Conservation (phyloP, 2,888 invertebrate species). For the Stenotaenia linearis region DNA sequence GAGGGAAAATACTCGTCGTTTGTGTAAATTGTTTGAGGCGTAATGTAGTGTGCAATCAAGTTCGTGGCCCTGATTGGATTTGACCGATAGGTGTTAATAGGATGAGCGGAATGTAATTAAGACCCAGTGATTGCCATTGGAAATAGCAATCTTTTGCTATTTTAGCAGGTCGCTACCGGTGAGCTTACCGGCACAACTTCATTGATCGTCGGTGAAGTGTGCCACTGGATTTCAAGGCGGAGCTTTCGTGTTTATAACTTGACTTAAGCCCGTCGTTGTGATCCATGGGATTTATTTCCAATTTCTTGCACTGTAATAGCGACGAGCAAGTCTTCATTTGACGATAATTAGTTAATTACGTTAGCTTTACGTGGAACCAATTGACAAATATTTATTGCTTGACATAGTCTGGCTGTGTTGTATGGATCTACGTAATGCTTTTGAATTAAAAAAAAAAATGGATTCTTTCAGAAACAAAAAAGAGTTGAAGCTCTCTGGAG, state of each 20-base stretch:
- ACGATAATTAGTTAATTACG: neutral
- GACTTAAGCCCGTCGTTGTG: neutral
- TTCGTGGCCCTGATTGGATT: neutral
- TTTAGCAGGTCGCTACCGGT: neutral
- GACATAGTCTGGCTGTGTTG: neutral
- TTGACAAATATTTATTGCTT: neutral
- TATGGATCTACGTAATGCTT: neutral
- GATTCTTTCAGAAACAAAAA: neutral
- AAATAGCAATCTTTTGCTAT: neutral
- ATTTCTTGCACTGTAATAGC: neutral
- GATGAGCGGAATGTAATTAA: neutral
- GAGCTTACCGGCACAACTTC: neutral
- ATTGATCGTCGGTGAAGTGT: neutral
- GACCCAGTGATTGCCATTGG: neutral
- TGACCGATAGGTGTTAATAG: conserved; percentile 14
- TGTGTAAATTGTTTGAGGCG: neutral
- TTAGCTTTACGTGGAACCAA: neutral
- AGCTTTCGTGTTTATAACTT: neutral
- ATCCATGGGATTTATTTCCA: neutral
- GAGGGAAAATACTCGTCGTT: neutral
- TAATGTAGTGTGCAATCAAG: neutral
- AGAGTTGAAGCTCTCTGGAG: neutral
- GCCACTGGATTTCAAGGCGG: neutral
- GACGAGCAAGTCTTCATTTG: neutral
- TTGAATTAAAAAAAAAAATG: neutral